Percentiles rank a stretch among this genome's conserved stretches.
Evolutionary conservation across 2,888 invertebrate genomes (phyloP).

Genomic region (Sminthurides aquaticus): DNA sequence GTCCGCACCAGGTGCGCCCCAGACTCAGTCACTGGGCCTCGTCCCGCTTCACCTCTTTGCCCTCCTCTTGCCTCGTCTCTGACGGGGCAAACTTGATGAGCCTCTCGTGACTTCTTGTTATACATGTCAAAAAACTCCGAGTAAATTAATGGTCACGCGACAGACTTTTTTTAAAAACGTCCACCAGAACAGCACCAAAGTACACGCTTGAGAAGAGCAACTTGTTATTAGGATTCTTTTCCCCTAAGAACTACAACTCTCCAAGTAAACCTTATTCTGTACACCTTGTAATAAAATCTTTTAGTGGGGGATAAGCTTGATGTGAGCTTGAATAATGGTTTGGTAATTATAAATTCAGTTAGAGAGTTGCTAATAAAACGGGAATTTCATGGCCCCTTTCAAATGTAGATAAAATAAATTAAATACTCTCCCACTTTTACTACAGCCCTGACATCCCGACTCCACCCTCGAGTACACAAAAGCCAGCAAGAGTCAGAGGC

Average conservation of each 20-base stretch:
- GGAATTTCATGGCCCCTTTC: slow-evolving; percentile 10
- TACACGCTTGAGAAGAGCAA: no score
- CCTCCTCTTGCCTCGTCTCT: neutral
- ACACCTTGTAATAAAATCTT: no score
- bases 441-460: neutral
- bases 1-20: neutral
- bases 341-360: slow-evolving; percentile 21
- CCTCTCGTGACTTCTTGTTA: neutral
- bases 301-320: neutral
- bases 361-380: slow-evolving; percentile 14
- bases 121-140: neutral
- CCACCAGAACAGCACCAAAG: neutral
- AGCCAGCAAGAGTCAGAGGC: neutral
- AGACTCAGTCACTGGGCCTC: neutral
- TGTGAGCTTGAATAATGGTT: neutral
- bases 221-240: no score
- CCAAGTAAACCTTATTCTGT: no score
- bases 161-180: neutral
- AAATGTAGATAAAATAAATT: slow-evolving; percentile 13
- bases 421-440: slow-evolving; percentile 14
- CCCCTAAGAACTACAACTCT: no score
- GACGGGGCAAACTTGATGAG: neutral
- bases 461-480: slow-evolving; percentile 17
- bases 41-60: neutral
- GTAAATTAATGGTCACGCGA: neutral